Percentiles rank a stretch among this genome's conserved stretches.
These are phyloP conservation scores for Limulus polyphemus DNA, from an alignment of 2,888 invertebrate genomes.

Conservation along the genomic window DNA sequence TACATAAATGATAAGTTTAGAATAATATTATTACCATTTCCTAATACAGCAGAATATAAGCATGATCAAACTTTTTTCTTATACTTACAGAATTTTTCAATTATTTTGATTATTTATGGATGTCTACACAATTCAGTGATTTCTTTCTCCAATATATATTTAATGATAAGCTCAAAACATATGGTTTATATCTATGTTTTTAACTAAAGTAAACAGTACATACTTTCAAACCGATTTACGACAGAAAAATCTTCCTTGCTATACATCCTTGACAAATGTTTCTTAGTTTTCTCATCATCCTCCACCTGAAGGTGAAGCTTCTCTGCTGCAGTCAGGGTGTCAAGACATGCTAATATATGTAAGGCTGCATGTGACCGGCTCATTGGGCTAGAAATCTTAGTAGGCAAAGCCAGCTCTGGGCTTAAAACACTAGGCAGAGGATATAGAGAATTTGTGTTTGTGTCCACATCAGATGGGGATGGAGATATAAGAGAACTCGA, in stretches of 20 bases:
- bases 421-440: constrained; percentile 51
- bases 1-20: too few relatives aligned
- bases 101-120: too few relatives aligned
- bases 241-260: constrained; percentile 66
- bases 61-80: too few relatives aligned
- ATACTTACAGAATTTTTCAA: too few relatives aligned
- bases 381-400: constrained; percentile 37
- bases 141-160: too few relatives aligned
- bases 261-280: constrained; percentile 45
- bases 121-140: too few relatives aligned
- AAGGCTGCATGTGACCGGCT: constrained; percentile 76
- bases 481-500: constrained; percentile 30
- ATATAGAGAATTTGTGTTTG: constrained; percentile 15
- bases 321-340: constrained; percentile 71
- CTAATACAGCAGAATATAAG: too few relatives aligned
- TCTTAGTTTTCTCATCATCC: constrained; percentile 35
- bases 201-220: constrained; percentile 23
- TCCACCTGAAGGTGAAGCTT: constrained; percentile 34
- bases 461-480: constrained; percentile 28
- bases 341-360: constrained; percentile 75
- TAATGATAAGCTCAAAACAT: too few relatives aligned
- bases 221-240: constrained; percentile 79
- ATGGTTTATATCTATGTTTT: too few relatives aligned
- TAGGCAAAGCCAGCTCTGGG: constrained; percentile 69
- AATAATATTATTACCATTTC: too few relatives aligned